Base-by-base conservation (phyloP, 2,113 vertebrate species). In the Gymnocephalus cernua region DNA sequence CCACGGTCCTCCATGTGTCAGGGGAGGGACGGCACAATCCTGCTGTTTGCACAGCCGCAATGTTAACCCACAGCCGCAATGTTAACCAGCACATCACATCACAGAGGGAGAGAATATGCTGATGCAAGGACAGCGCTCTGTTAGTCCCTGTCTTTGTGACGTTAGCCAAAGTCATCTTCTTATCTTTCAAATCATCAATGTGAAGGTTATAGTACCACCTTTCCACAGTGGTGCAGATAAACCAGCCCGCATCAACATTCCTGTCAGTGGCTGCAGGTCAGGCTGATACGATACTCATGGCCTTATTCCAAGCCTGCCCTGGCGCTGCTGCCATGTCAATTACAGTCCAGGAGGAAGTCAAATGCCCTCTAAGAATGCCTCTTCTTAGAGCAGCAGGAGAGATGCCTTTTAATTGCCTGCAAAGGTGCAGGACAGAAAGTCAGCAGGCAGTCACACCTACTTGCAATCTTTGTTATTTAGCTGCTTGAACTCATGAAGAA, bases 171-270 rank as follows among this genome's bases (percentile, higher is more conserved):
- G 90, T 89, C 61, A 58, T 64, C 77, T 82, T 62, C 72, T 93
- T 89, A 92, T 92, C 89, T 92, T 91, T 87, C 67, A 79, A 73
- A 83, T 73, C 69, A 18, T 86, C 65, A 53, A 61, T 15, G 83
- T 85, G 82, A 92, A 91, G 83, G 87, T 89, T 75, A 81, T 0
- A 82, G 77, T 6, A 50, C 70, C 85, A 66, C 71, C 83, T 81
- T 76, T 61, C 80, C 74, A 69, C 64, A 57, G 64, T 13, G 72
- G 57, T 56, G 69, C 83, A 79, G 85, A 88, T 89, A 93, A 90
- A 86, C 80, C 84, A 35, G 82, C 71, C 65, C 56, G 85, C 88
- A 92, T 93, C 89, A 92, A 90, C 87, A 87, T 89, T 91, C 88
- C 80, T 80, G 88, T 91, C 92, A 87, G 89, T 25, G 75, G 73